A percentile compares a stretch with the other conserved stretches of the same genome.
These are phyloP conservation scores for Oncorhynchus nerka DNA, from an alignment of 2,113 vertebrate genomes.

Conservation along the genomic window DNA sequence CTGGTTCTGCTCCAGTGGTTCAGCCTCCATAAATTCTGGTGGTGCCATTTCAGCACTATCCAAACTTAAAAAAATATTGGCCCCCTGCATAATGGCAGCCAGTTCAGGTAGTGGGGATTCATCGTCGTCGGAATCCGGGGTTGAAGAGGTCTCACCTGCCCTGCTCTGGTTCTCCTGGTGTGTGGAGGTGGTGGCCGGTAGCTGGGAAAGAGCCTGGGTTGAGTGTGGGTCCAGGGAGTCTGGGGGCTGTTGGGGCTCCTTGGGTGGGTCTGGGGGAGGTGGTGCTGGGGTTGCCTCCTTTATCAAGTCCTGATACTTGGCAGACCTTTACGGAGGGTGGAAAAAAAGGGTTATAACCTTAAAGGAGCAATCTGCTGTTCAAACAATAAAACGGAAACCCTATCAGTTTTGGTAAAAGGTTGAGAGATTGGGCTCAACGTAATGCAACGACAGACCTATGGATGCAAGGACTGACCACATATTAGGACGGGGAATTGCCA, in stretches of 20 bases:
- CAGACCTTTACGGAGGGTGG: slow-evolving; percentile 82
- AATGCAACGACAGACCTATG: too few species aligned
- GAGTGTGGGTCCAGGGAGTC: slow-evolving; percentile 43
- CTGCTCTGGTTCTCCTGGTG: slow-evolving; percentile 34
- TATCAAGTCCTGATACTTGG: slow-evolving; percentile 78
- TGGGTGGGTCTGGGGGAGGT: slow-evolving; percentile 29
- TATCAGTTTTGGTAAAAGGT: too few species aligned
- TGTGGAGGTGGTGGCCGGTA: slow-evolving; percentile 51
- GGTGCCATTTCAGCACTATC: slow-evolving; percentile 1
- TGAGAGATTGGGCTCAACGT: not conserved
- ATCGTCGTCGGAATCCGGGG: slow-evolving; percentile 15
- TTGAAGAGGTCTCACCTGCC: not conserved
- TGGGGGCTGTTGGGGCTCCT: slow-evolving; percentile 19
- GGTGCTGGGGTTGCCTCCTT: slow-evolving; percentile 50
- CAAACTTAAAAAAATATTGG: slow-evolving; percentile 11
- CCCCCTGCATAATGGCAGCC: slow-evolving; percentile 33
- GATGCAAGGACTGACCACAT: too few species aligned
- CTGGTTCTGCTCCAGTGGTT: not conserved
- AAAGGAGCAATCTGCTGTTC: slow-evolving; percentile 3
- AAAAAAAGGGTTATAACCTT: too few species aligned
- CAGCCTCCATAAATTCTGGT: slow-evolving; percentile 1
- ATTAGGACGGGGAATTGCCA: too few species aligned
- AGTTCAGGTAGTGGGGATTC: slow-evolving; percentile 19
- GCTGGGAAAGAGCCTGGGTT: slow-evolving; percentile 30
- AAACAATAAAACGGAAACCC: too few species aligned